Evolutionary conservation across 2,888 invertebrate genomes (phyloP), one percentile per base, ranked within the genome.

Genomic region (Sycophila texana): DNA sequence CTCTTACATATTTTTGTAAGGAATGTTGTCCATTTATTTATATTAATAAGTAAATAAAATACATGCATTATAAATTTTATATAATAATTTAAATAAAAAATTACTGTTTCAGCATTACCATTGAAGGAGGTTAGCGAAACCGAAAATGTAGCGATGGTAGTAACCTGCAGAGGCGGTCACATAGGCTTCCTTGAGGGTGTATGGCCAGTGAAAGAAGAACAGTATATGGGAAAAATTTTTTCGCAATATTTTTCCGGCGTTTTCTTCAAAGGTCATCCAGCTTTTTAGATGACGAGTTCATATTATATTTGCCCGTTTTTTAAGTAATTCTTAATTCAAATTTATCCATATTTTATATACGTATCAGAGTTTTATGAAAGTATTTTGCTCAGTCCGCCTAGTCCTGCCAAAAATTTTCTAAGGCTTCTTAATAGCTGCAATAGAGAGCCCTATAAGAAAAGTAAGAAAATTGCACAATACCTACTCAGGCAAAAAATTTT

Each of bases 161-260:
- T 96, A 82, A 95, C 96, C 49, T 94, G 94, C 18, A 93, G 95
- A 82, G 96, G 96, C 49, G 96, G 96, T 0, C 96, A 96, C 90
- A 95, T 96, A 87, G 96, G 95, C 20, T 96, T 95, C 90, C 92
- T 96, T 87, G 95, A 96, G 89, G 95, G 95, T 71, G 91, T 94
- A 91, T 94, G 94, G 94, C 95, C 95, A 53, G 90, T 91, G 5
- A 91, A 91, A 18, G 91, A 91, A 61, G 92, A 93, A 81, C 94
- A 94, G 84, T 93, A 93, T 82, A 93, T 93, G 91, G 92, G 91
- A 83, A 92, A 91, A 81, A 87, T 94, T 26, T 94, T 94, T 83
- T 89, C 89, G 12, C 94, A 95, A 90, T 95, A 92, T 91, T 95
- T 95, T 88, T 89, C 89, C 30, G 94, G 93, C 83, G 91, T 94